Evolutionary conservation across 1,140 invertebrate species (phyloP).

Genomic region (Cotesia vestalis): DNA sequence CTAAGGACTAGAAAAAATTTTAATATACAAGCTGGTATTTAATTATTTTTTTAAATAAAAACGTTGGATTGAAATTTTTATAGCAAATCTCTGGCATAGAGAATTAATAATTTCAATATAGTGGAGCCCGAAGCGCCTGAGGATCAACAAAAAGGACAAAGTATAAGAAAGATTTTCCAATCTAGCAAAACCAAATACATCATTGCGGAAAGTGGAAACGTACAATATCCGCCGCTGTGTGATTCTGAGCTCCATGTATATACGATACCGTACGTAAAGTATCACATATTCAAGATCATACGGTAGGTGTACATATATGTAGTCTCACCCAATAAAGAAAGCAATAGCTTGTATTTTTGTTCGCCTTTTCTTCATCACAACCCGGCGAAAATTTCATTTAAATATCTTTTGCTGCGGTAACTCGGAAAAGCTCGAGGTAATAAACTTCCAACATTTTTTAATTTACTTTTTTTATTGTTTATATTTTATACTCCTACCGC

Average conservation of each 20-base stretch:
- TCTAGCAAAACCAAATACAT: not conserved
- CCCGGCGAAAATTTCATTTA: constrained; percentile 30
- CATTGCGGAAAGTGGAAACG: constrained; percentile 3
- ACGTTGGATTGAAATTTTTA: too few species aligned
- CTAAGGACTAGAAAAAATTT: too few species aligned
- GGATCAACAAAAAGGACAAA: not conserved
- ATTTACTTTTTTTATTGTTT: not conserved
- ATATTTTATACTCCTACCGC: constrained; percentile 4
- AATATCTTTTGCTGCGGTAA: constrained; percentile 30
- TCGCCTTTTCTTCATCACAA: not conserved
- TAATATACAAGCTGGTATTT: too few species aligned
- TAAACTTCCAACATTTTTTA: constrained; percentile 3
- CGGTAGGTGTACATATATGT: not conserved
- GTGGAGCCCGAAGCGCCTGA: too few species aligned
- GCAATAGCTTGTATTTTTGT: constrained; percentile 21
- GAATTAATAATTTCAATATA: too few species aligned
- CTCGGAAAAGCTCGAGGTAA: constrained; percentile 26
- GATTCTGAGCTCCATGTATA: not conserved
- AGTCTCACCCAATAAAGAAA: constrained; percentile 31
- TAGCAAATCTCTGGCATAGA: too few species aligned
- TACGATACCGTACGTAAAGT: not conserved
- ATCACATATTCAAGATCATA: not conserved
- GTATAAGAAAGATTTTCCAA: constrained; percentile 1
- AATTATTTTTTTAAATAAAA: too few species aligned
- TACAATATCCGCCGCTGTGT: constrained; percentile 1